Evolutionary conservation across 2,113 vertebrate species (phyloP), one percentile per base, ranked within the genome.

Genomic region (Anoplopoma fimbria): DNA sequence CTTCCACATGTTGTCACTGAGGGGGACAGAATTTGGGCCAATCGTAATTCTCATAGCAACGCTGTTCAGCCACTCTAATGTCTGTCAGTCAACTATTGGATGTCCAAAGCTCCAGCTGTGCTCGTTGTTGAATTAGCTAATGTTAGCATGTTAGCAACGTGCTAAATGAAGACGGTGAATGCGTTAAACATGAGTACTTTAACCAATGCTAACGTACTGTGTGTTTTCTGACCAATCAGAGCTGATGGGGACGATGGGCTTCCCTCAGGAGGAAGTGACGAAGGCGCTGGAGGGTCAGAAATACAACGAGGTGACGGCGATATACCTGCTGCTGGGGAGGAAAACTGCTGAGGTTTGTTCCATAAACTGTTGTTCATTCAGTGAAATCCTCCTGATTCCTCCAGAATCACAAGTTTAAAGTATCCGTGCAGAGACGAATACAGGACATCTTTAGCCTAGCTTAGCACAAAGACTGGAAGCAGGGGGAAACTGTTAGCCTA

Each of bases 211-310:
- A 29, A 69, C 3, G 4, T 40, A 0, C 1, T 12, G 9, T 70
- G 9, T 77, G 31, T 87, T 40, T 86, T 27, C 78, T 15, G 25
- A 69, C 51, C 29, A 47, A 67, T 69, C 85, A 99, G 97, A 99
- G 47, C 93, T 97, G 80, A 98, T 99, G 97, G 94, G 96, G 73
- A 97, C 97, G 40, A 98, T 98, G 97, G 97, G 97, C 70, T 99
- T 97, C 93, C 93, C 95, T 49, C 96, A 96, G 94, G 97, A 98
- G 74, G 97, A 98, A 85, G 97, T 98, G 84, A 96, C 91, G 62
- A 96, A 97, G 25, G 96, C 97, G 58, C 94, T 99, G 92, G 92
- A 96, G 86, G 96, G 93, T 70, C 96, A 97, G 90, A 97, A 97
- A 86, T 99, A 98, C 0, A 96, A 99, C 82, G 97, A 99, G 91